Conservation (phyloP, 2,888 invertebrate genomes). For the Ischnura elegans region DNA sequence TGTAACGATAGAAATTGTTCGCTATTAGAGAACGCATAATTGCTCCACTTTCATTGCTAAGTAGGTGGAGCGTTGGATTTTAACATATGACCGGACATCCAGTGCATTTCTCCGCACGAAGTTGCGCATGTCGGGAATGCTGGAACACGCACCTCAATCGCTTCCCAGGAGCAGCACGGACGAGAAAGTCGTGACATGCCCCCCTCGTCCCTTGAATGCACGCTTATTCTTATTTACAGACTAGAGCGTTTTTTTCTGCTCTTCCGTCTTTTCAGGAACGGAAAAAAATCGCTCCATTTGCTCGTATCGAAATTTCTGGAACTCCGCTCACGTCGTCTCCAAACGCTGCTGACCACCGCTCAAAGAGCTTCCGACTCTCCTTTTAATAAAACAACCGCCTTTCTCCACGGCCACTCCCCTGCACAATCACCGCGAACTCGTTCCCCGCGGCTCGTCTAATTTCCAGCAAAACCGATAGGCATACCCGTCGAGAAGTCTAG, state of each 20-base stretch:
- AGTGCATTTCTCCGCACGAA: background rate
- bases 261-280: background rate
- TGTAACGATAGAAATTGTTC: background rate
- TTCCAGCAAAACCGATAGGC: conserved; percentile 53
- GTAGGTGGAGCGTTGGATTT: background rate
- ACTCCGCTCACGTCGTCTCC: conserved; percentile 20
- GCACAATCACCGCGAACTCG: background rate
- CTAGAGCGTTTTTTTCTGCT: background rate
- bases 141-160: background rate
- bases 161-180: background rate
- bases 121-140: background rate
- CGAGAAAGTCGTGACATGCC: conserved; percentile 18
- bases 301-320: conserved; percentile 31
- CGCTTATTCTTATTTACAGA: conserved; percentile 23
- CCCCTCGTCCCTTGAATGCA: background rate
- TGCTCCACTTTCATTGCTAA: background rate
- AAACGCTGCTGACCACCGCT: conserved; percentile 3
- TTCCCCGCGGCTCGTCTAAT: background rate
- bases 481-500: conserved; percentile 39
- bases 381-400: conserved; percentile 17
- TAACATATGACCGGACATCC: background rate
- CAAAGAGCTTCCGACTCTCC: conserved; percentile 35
- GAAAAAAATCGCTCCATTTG: background rate
- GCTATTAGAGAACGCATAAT: background rate
- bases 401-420: background rate